A percentile compares a stretch with the other conserved stretches of the same genome.
phyloP scores from a whole-genome alignment of 2,797 vertebrate species.

The Cossypha niveicapilla region DNA sequence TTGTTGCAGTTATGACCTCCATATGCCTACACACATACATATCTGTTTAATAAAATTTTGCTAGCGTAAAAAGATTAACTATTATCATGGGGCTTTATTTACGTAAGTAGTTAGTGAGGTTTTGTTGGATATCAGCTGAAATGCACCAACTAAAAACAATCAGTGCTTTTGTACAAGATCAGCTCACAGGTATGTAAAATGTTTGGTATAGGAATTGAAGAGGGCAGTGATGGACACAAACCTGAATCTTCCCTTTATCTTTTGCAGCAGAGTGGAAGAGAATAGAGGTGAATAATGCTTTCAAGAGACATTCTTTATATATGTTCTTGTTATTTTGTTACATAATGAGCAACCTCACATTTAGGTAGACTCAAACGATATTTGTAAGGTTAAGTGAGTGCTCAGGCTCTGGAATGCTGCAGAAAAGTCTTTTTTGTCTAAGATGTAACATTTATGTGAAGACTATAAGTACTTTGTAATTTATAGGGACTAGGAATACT shows the following conservation, averaged over 20 bases:
- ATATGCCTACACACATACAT: rapidly evolving
- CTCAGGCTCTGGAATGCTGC: background rate
- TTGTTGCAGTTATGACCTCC: background rate
- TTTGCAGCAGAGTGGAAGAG: background rate
- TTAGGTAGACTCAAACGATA: background rate
- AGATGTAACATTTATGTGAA: background rate
- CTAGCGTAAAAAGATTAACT: background rate
- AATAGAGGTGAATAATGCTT: background rate
- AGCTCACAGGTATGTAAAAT: background rate
- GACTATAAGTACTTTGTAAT: background rate
- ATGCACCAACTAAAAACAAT: background rate
- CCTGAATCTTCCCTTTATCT: background rate
- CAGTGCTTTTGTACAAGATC: background rate
- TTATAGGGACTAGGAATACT: background rate
- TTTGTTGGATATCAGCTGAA: background rate
- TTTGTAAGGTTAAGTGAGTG: background rate
- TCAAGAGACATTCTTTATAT: background rate
- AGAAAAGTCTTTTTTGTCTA: background rate
- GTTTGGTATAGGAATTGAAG: background rate
- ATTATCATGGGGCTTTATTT: background rate
- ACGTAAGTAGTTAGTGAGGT: background rate
- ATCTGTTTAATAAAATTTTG: background rate
- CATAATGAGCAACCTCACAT: background rate
- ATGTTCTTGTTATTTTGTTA: background rate
- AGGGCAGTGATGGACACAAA: background rate